phyloP scores from a whole-genome alignment of 2,113 vertebrate genomes.

The Dipodomys ordii region DNA sequence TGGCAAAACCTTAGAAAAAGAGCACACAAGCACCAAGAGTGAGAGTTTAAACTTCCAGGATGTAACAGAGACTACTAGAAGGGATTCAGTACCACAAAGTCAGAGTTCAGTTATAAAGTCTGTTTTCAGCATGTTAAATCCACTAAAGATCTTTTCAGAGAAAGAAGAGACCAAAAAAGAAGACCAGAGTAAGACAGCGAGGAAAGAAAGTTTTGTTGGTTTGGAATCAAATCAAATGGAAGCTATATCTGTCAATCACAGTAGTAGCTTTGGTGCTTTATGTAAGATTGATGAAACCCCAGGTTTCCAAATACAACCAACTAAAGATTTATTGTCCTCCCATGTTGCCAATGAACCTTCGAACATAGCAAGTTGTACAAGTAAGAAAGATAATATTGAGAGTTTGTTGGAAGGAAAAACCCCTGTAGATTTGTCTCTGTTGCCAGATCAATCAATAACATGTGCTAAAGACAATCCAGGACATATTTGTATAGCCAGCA shows the following conservation, averaged over 20 bases:
- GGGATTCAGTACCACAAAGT: constrained; percentile 75
- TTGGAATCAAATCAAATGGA: constrained; percentile 54
- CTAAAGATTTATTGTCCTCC: constrained; percentile 74
- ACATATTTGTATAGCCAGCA: neutral
- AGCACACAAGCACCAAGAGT: constrained; percentile 13
- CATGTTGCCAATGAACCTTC: constrained; percentile 71
- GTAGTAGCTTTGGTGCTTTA: neutral
- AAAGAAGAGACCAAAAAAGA: constrained; percentile 83
- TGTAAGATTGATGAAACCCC: constrained; percentile 38
- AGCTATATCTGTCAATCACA: neutral
- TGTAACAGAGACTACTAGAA: neutral
- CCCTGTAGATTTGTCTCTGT: constrained; percentile 46
- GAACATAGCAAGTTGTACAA: constrained; percentile 78
- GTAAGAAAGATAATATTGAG: constrained; percentile 75
- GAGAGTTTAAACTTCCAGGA: neutral
- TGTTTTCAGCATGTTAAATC: constrained; percentile 89
- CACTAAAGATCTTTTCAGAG: constrained; percentile 87
- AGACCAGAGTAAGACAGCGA: constrained; percentile 56
- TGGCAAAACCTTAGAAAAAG: constrained; percentile 51
- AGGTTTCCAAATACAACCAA: constrained; percentile 18
- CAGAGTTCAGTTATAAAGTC: constrained; percentile 86
- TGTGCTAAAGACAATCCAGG: neutral
- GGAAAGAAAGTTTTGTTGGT: constrained; percentile 42
- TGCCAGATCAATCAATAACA: constrained; percentile 61
- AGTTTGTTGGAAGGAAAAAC: constrained; percentile 71